Percentiles rank a stretch among this genome's conserved stretches.
These are phyloP conservation scores for Dinocampus coccinellae DNA, from an alignment of 2,888 invertebrate genomes.

Conservation along the genomic window DNA sequence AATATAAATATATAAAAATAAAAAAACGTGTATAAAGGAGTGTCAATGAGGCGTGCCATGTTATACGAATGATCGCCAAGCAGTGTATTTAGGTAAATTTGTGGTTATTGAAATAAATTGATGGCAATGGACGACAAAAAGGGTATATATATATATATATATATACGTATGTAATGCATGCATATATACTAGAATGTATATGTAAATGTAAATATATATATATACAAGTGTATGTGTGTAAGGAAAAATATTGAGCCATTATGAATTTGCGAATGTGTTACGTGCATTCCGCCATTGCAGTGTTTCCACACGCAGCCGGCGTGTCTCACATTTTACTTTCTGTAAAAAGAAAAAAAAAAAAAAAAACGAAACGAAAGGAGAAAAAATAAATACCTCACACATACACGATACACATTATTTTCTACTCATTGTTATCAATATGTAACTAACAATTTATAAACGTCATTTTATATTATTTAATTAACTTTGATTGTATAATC, in stretches of 20 bases:
- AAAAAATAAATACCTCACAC: too few species aligned
- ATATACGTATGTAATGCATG: not conserved
- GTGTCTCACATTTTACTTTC: constrained; percentile 10
- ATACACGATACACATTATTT: too few species aligned
- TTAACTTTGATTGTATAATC: too few species aligned
- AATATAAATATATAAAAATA: not conserved
- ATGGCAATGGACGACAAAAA: not conserved
- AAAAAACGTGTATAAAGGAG: constrained; percentile 35
- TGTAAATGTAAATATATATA: not conserved
- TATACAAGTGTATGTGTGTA: not conserved
- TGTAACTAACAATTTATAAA: too few species aligned
- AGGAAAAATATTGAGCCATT: constrained; percentile 6
- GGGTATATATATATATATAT: not conserved
- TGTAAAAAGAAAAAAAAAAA: too few species aligned
- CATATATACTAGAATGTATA: not conserved
- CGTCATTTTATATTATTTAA: too few species aligned
- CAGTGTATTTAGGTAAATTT: constrained; percentile 62
- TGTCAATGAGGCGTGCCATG: constrained; percentile 55
- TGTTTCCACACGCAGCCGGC: constrained; percentile 39
- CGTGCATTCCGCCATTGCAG: constrained; percentile 34
- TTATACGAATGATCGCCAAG: constrained; percentile 28
- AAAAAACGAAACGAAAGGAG: too few species aligned
- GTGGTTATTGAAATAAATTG: not conserved
- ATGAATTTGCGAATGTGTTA: constrained; percentile 13
- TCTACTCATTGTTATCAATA: too few species aligned